Evolutionary conservation across 2,113 vertebrate species (phyloP), one percentile per base, ranked within the genome.

Genomic region (Malaclemys terrapin): DNA sequence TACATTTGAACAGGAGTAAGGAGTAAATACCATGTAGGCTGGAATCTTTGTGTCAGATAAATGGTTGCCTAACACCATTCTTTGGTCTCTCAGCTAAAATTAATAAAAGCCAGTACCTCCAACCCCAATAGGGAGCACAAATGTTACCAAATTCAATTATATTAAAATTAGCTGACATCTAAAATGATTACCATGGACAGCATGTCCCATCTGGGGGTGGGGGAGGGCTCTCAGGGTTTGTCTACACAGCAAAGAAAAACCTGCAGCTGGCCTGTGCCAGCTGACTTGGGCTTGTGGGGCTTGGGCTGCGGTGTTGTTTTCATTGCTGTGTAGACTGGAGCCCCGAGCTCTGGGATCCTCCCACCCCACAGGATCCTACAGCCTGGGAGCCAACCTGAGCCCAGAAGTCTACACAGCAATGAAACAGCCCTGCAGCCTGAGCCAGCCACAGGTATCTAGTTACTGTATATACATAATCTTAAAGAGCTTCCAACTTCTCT

Each of bases 111-210:
- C 57, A 90, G 47, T 27, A 47, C 42, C 45, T 89, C 76, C 1
- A 1, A 0, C 8, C 16, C 1, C 87, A 69, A 8, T 57, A 75
- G 0, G 0, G 65, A 54, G 45, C 69, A 72, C 49, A 50, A 53
- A 84, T 84, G 3, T 91, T 94, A 49, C 8, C 52, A 45, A 57
- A 94, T 84, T 76, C 22, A 45, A 45, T 76, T 11, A 47, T 11
- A 45, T 25, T 76, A 47, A 76, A 76, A 42, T 78, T 12, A 78
- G 10, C 5, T 47, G 22, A 45, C 72, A 76, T 47, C 42, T 47
- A 27, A 13, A 78, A 47, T 25, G 24, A 27, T 42, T 78, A 47
- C 22, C 25, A 11, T 27, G 75, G 38, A 78, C 22, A 13, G 9
- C 42, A 78, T 47, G 38, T 47, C 24, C 25, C 42, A 27, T 78